Conservation (phyloP, 2,888 invertebrate genomes). For the Boloria euphrosyne region DNA sequence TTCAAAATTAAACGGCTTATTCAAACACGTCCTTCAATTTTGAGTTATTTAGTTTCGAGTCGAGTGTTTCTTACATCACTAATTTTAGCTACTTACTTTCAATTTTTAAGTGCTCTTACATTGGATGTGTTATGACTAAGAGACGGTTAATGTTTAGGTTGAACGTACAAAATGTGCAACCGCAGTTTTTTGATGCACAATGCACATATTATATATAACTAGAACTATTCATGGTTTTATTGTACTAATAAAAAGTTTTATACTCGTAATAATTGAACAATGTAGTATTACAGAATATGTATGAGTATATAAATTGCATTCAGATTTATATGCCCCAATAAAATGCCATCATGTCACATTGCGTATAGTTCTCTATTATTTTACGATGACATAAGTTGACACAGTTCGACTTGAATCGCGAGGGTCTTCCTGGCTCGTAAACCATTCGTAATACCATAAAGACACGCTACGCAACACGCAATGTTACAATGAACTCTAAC, state of each 20-base stretch:
- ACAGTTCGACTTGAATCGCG: conserved; percentile 30
- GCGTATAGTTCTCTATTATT: conserved; percentile 30
- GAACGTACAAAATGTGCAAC: not conserved
- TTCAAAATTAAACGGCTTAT: conserved; percentile 50
- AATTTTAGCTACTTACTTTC: conserved; percentile 34
- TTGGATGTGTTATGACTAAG: conserved; percentile 12
- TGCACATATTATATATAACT: not conserved
- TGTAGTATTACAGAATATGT: not conserved
- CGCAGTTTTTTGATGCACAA: not conserved
- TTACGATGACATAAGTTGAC: conserved; percentile 40
- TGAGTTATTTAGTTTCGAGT: conserved; percentile 45
- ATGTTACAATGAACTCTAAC: conserved; percentile 28
- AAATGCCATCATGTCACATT: conserved; percentile 32
- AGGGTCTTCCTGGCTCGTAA: conserved; percentile 30
- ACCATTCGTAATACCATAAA: conserved; percentile 34
- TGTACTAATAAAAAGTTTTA: not conserved
- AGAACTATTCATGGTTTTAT: not conserved
- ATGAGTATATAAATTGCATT: conserved; percentile 5
- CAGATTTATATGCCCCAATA: not conserved
- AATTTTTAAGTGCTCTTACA: conserved; percentile 16
- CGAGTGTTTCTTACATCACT: conserved; percentile 37
- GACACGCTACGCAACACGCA: conserved; percentile 35
- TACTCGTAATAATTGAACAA: not conserved
- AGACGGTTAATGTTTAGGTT: conserved; percentile 2
- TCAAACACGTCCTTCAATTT: conserved; percentile 49